Percentiles rank a stretch among this genome's conserved stretches.
phyloP scores from a whole-genome alignment of 2,113 vertebrate species.

The Stegostoma tigrinum region DNA sequence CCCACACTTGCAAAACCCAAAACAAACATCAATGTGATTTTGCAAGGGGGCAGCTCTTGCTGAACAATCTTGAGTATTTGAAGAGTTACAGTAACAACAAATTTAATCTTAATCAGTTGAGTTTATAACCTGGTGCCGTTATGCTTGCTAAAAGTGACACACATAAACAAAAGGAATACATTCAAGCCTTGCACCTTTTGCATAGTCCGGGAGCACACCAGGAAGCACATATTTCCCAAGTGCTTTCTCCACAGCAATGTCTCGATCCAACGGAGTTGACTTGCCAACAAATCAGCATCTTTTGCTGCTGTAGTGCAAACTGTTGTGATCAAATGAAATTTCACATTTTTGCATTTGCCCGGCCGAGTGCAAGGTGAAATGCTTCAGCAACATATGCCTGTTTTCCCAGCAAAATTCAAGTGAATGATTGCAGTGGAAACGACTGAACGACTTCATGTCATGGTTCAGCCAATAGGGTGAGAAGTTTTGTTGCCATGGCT shows the following conservation, averaged over 20 bases:
- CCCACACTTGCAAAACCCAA: not conserved
- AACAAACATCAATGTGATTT: not conserved
- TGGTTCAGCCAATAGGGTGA: conserved; percentile 1
- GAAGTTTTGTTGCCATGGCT: not conserved
- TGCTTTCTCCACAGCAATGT: not conserved
- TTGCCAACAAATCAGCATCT: not conserved
- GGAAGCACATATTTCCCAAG: not conserved
- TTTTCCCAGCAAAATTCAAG: not conserved
- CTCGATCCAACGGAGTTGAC: not conserved
- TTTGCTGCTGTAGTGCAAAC: not conserved
- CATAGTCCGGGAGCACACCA: not conserved
- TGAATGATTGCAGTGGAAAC: not conserved
- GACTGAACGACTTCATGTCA: not conserved
- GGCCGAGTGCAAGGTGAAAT: not conserved
- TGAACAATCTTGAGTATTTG: not conserved
- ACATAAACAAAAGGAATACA: not conserved
- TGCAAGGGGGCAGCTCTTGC: not conserved
- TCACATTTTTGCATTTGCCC: not conserved
- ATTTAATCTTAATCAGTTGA: not conserved
- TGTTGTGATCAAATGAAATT: not conserved
- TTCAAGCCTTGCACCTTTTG: not conserved
- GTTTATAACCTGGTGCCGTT: not conserved
- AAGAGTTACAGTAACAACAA: not conserved
- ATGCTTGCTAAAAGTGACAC: not conserved
- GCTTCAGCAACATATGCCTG: not conserved